Percentiles rank a stretch among this genome's conserved stretches.
Conservation (phyloP, 92 coral and sea anemone species). For the Paragorgia papillata region DNA sequence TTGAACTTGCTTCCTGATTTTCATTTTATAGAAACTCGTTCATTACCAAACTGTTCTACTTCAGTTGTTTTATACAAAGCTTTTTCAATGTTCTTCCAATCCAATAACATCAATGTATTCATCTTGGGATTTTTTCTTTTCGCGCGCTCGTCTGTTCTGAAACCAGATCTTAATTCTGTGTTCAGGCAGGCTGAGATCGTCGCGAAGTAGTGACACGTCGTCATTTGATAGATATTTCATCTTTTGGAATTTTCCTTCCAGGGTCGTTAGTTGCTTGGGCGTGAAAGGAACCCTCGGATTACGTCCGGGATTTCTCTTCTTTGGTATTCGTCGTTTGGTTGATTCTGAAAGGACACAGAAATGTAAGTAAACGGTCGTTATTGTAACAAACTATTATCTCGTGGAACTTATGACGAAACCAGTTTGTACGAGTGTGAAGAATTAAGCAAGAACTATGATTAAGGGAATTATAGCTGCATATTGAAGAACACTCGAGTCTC, state of each 20-base stretch:
- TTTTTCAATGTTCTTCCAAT: neutral
- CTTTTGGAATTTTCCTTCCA: conserved; percentile 75
- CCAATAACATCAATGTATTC: conserved; percentile 29
- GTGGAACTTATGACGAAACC: no score
- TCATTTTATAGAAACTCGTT: neutral
- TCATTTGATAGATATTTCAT: conserved; percentile 78
- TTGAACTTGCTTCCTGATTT: no score
- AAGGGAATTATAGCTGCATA: no score
- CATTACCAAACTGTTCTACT: neutral
- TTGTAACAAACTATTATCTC: no score
- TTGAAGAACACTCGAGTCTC: no score
- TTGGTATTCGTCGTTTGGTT: conserved; percentile 64
- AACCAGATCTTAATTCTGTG: conserved; percentile 96
- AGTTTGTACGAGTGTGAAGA: no score
- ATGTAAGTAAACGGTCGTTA: no score
- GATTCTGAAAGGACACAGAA: conserved; percentile 74
- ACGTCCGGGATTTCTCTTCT: conserved; percentile 83
- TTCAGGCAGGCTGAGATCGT: conserved; percentile 70
- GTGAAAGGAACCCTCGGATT: conserved; percentile 96
- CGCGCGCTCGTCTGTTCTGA: conserved; percentile 97
- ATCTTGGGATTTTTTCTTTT: conserved; percentile 58
- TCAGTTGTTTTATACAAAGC: neutral
- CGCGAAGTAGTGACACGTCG: conserved; percentile 73
- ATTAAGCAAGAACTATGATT: no score
- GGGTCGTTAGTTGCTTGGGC: conserved; percentile 74